phyloP scores from a whole-genome alignment of 2,113 vertebrate genomes.

The Proteles cristata region DNA sequence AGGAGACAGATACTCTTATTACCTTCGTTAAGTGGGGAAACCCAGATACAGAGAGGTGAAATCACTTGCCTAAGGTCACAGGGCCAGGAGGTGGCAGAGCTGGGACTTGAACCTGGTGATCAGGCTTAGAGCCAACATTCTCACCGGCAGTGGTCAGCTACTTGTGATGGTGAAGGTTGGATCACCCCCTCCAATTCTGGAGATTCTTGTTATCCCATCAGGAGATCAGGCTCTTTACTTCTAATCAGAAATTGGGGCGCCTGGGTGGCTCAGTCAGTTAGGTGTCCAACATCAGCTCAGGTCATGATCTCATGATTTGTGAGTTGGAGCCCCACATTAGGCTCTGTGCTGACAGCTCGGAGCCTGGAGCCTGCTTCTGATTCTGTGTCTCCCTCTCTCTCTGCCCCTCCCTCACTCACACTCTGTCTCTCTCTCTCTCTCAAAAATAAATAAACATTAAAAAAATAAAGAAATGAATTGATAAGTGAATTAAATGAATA shows the following conservation, averaged over 20 bases:
- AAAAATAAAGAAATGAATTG: neutral
- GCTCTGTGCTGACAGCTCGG: too few species aligned
- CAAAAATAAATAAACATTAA: too few species aligned
- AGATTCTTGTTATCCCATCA: neutral
- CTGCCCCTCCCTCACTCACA: too few species aligned
- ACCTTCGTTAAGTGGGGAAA: neutral
- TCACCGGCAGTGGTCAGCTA: neutral
- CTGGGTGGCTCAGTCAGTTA: too few species aligned
- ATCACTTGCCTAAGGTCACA: neutral
- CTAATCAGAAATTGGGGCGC: neutral
- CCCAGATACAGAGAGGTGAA: neutral
- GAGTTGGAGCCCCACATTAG: too few species aligned
- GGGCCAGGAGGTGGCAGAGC: neutral
- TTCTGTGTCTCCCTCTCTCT: too few species aligned
- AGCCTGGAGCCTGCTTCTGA: too few species aligned
- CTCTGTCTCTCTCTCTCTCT: too few species aligned
- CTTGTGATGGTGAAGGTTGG: neutral
- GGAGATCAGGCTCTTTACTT: neutral
- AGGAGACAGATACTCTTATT: neutral
- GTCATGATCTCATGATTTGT: too few species aligned
- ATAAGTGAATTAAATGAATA: neutral
- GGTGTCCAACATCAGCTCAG: too few species aligned
- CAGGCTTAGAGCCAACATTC: neutral
- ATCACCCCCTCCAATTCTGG: neutral
- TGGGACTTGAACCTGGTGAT: neutral